phyloP scores from a whole-genome alignment of 2,888 invertebrate genomes.

The Drosophila anomelani region DNA sequence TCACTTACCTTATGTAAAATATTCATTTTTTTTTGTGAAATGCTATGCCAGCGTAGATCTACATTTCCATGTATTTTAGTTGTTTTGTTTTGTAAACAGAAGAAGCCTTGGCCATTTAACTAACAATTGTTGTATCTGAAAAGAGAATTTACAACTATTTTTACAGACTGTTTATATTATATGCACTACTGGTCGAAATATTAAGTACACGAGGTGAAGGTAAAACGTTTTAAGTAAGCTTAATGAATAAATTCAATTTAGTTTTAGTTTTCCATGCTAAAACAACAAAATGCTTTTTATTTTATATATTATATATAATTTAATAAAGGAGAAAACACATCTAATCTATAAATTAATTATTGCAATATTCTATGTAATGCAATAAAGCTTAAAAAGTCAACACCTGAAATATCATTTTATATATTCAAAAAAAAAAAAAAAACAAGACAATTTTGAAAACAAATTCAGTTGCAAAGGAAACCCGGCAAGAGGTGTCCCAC shows the following conservation, averaged over 20 bases:
- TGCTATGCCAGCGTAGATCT: background rate
- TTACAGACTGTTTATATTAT: too few relatives aligned
- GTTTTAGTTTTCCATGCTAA: too few relatives aligned
- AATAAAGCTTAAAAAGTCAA: background rate
- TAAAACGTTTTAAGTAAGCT: too few relatives aligned
- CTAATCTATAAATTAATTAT: too few relatives aligned
- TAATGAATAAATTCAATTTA: too few relatives aligned
- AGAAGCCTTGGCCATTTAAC: background rate
- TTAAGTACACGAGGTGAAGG: too few relatives aligned
- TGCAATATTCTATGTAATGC: too few relatives aligned
- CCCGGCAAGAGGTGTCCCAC: background rate
- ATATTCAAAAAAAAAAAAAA: background rate
- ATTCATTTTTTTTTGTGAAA: background rate
- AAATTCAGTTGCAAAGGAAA: background rate
- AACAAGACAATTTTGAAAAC: too few relatives aligned
- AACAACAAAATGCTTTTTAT: background rate
- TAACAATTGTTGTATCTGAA: background rate
- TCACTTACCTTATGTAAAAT: background rate
- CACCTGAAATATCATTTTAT: background rate
- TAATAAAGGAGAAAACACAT: background rate
- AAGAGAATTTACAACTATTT: background rate
- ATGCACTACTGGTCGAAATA: too few relatives aligned
- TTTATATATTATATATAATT: background rate
- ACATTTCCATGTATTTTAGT: background rate
- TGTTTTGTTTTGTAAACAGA: background rate